Evolutionary conservation across 2,113 vertebrate genomes (phyloP), one percentile per base, ranked within the genome.

Genomic region (Speoplatyrhinus poulsoni): DNA sequence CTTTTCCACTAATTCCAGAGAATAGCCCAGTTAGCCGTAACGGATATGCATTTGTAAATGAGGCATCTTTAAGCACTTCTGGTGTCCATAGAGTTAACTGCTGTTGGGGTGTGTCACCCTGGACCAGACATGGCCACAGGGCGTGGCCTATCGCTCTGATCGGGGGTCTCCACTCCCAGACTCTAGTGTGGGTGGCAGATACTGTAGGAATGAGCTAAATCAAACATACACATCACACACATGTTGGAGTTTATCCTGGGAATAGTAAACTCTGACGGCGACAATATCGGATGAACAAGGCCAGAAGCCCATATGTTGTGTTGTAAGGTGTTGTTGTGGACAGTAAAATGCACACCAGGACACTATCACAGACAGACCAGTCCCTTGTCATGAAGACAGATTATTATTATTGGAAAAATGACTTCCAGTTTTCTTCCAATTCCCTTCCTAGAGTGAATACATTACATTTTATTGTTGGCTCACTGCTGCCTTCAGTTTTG

Each of bases 51-150:
- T 71, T 49, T 46, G 67, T 61, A 69, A 75, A 76, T 46, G 11
- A 67, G 70, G 70, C 46, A 69, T 66, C 53, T 75, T 56, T 49
- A 63, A 78, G 57, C 55, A 61, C 70, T 26, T 72, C 3, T 49
- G 62, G 64, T 63, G 68, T 53, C 72, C 74, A 64, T 60, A 46
- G 73, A 74, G 67, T 77, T 79, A 60, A 73, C 8, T 56, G 50
- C 68, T 75, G 74, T 65, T 62, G 26, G 66, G 67, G 53, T 76
- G 64, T 33, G 60, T 65, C 15, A 0, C 69, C 70, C 56, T 54
- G 75, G 60, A 73, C 46, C 11, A 50, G 56, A 59, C 49, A 60
- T 3, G 47, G 53, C 76, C 69, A 60, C 19, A 52, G 69, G 74
- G 60, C 64, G 48, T 9, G 13, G 48, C 12, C 49, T 60, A 53